Base-by-base conservation (phyloP, 2,797 vertebrate genomes). In the Poeciliopsis turneri region DNA sequence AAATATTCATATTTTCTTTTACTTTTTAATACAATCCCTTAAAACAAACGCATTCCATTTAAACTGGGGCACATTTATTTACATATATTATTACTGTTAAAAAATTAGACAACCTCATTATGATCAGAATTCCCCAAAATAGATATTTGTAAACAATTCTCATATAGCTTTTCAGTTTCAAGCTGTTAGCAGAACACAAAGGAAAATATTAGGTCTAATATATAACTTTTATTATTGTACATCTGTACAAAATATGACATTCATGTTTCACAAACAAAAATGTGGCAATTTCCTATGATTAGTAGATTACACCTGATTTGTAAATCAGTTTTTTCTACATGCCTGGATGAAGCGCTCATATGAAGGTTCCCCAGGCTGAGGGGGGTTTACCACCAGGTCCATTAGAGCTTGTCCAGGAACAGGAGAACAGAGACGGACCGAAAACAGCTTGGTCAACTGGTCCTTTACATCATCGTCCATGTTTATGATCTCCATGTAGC, bases 401-500 rank as follows among this genome's bases (percentile, higher is more conserved):
- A 99, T 93, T 2, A 97, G 85, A 49, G 95, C 95, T 92, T 99
- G 97, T 49, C 97, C 97, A 0, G 97, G 95, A 77, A 96, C 95
- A 0, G 97, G 97, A 0, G 97, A 95, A 80, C 97, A 98, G 81
- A 98, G 90, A 4, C 96, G 95, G 49, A 98, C 97, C 0, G 97
- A 97, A 84, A 97, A 91, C 91, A 98, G 90, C 81, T 97, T 98
- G 57, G 70, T 84, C 77, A 98, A 88, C 91, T 97, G 96, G 41
- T 90, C 94, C 90, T 95, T 96, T 57, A 98, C 97, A 0, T 91
- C 94, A 0, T 93, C 20, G 36, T 98, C 97, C 96, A 98, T 95
- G 94, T 98, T 98, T 75, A 98, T 95, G 81, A 98, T 95, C 91
- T 99, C 98, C 96, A 97, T 95, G 87, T 97, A 98, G 51, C 97